Evolutionary conservation across 2,797 vertebrate genomes (phyloP).

Genomic region (Diglossa cyanea): DNA sequence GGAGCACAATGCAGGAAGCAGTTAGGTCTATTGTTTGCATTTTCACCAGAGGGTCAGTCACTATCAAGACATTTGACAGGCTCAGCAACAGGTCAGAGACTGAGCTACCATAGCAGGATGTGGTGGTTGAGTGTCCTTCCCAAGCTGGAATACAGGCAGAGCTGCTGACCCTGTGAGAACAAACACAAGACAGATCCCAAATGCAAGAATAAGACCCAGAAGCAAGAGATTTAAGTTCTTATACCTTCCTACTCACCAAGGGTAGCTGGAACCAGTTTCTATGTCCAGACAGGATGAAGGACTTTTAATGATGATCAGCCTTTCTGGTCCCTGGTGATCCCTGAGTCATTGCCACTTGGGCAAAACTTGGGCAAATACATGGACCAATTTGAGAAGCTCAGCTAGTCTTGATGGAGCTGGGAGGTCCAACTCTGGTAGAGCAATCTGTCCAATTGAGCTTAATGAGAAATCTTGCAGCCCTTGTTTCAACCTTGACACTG

Average conservation of each 20-base stretch:
- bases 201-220: background rate
- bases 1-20: background rate
- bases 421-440: background rate
- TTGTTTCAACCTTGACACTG: accelerated
- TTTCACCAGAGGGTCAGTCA: background rate
- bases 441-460: background rate
- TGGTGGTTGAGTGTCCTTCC: background rate
- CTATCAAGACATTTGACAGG: background rate
- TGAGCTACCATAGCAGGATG: accelerated
- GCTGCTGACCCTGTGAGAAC: background rate
- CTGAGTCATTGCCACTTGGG: background rate
- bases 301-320: background rate
- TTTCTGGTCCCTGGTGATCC: background rate
- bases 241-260: background rate
- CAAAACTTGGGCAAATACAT: background rate
- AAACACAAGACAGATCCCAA: background rate
- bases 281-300: background rate
- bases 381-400: background rate
- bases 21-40: background rate
- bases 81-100: background rate
- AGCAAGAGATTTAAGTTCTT: background rate
- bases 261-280: background rate
- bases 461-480: background rate
- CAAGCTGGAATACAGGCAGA: background rate
- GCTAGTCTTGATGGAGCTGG: background rate